Conservation (phyloP, 2,797 vertebrate genomes). For the Garrulus glandarius region DNA sequence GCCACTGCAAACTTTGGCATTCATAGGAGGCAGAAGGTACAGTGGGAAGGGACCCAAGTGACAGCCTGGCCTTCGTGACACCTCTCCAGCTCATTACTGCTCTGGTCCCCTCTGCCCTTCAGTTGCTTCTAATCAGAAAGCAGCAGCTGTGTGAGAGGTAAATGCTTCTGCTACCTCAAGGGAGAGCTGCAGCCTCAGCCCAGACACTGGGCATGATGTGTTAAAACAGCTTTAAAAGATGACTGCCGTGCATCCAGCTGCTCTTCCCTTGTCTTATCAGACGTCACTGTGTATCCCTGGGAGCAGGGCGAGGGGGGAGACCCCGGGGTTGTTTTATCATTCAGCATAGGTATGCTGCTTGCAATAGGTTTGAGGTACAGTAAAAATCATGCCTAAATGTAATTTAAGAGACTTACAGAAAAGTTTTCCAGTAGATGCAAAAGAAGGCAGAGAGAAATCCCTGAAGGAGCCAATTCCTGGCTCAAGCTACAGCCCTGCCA, state of each 20-base stretch:
- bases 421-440: background rate
- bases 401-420: background rate
- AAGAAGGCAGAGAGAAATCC: background rate
- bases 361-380: background rate
- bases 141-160: background rate
- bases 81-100: background rate
- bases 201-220: background rate
- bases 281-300: rapidly evolving
- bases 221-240: background rate
- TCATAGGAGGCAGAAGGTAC: background rate
- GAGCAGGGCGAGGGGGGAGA: rapidly evolving
- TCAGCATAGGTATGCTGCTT: background rate
- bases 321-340: rapidly evolving
- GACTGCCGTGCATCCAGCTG: rapidly evolving
- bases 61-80: background rate
- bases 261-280: background rate
- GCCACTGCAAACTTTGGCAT: background rate
- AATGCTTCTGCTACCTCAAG: background rate
- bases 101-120: background rate
- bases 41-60: background rate
- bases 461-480: background rate
- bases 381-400: background rate
- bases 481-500: rapidly evolving
- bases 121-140: background rate
- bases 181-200: background rate